Percentiles rank a stretch among this genome's conserved stretches.
phyloP scores from a whole-genome alignment of 2,797 vertebrate species.

The Euthynnus affinis region DNA sequence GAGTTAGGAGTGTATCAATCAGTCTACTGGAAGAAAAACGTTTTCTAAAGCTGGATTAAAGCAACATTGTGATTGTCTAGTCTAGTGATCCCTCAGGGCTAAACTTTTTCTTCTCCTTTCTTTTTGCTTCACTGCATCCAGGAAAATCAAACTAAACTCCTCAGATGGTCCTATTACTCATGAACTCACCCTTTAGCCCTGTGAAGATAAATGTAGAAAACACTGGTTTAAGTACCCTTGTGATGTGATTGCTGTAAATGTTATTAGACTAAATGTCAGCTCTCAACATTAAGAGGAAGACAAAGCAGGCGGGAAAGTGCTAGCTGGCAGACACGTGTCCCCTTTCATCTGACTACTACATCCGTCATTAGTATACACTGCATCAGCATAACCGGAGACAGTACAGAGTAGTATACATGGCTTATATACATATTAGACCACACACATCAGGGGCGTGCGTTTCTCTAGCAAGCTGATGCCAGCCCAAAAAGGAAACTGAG shows the following conservation, averaged over 20 bases:
- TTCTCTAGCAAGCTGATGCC: conserved; percentile 38
- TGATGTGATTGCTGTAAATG: conserved; percentile 17
- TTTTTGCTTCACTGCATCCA: not conserved
- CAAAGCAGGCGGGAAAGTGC: conserved; percentile 21
- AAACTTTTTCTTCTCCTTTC: not conserved
- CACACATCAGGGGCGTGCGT: conserved; percentile 9
- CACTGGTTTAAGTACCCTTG: not conserved
- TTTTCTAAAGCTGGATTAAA: conserved; percentile 1
- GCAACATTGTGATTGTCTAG: too few species aligned
- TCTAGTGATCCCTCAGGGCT: not conserved
- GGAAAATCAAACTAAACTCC: not conserved
- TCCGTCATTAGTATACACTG: conserved; percentile 37
- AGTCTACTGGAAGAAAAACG: not conserved
- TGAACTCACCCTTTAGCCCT: not conserved
- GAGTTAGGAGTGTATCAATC: not conserved
- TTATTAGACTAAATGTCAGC: conserved; percentile 12
- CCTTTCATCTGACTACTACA: conserved; percentile 48
- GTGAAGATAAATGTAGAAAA: not conserved
- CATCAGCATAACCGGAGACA: conserved; percentile 56
- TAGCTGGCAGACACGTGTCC: conserved; percentile 35
- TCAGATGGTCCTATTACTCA: not conserved
- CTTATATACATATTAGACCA: conserved; percentile 34
- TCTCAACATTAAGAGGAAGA: conserved; percentile 34
- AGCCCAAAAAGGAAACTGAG: conserved; percentile 31
- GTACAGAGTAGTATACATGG: not conserved